Base-by-base conservation (phyloP, 2,797 vertebrate genomes). In the Myiotriccus ornatus region DNA sequence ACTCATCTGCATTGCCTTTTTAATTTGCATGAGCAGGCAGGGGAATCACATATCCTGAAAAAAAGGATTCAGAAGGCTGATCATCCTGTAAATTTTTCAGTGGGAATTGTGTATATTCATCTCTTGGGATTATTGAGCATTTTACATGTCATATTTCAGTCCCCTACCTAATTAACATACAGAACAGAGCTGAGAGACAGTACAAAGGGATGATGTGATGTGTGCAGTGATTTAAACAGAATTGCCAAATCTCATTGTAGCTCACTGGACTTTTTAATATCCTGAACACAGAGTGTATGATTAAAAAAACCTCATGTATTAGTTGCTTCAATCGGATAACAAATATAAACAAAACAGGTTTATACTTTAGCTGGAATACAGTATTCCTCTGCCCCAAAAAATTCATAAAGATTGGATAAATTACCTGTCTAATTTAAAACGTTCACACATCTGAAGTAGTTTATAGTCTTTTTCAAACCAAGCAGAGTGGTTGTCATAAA, bases 11-110 rank as follows among this genome's bases (percentile, higher is more conserved):
- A 84, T 78, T 84, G 39, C 70, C 44, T 82, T 53, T 81, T 93
- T 94, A 78, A 84, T 94, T 96, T 88, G 47, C 0, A 1, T 87
- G 39, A 84, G 30, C 35, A 92, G 34, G 21, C 43, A 79, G 8
- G 18, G 7, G 52, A 93, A 90, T 90, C 73, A 95, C 95, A 95
- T 92, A 96, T 84, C 67, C 52, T 93, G 52, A 18, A 90, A 43
- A 73, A 93, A 84, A 87, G 67, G 41, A 84, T 93, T 92, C 59
- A 89, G 28, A 95, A 41, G 24, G n/a, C 34, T 86, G 63, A 93
- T 91, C 43, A 70, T 84, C 47, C 63, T 79, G 59, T 59, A 92
- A 65, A 93, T 39, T 81, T 86, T 89, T 91, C 67, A 56, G n/a
- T 69, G 30, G 44, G 39, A 84, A 67, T 88, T 75, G 53, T 60